These are phyloP conservation scores for Zoanthus gigantus DNA, from an alignment of 92 coral and sea anemone genomes.

Conservation along the genomic window DNA sequence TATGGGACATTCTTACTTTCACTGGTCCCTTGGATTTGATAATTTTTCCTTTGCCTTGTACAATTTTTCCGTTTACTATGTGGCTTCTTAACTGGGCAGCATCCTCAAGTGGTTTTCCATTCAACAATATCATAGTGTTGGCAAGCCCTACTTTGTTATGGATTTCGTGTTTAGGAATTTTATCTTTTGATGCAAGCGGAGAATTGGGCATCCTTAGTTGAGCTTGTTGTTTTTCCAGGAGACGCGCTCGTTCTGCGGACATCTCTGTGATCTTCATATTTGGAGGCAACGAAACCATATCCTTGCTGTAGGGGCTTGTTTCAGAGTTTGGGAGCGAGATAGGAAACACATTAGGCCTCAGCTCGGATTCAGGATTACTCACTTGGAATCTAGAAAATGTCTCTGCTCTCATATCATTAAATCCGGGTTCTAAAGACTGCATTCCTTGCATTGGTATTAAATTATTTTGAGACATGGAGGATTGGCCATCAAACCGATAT, in stretches of 20 bases:
- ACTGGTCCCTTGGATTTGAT: conserved; percentile 97
- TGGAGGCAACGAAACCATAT: conserved; percentile 37
- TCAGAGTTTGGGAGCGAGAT: conserved; percentile 26
- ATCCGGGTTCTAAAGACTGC: neutral
- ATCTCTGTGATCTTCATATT: conserved; percentile 66
- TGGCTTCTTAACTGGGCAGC: conserved; percentile 85
- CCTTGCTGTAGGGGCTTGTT: neutral
- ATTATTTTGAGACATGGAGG: neutral
- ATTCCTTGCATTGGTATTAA: neutral
- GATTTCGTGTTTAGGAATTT: conserved; percentile 64
- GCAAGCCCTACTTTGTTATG: conserved; percentile 59
- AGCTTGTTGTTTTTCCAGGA: conserved; percentile 71
- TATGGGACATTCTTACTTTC: conserved; percentile 83
- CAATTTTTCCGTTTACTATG: conserved; percentile 79
- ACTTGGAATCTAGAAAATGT: conserved; percentile 54
- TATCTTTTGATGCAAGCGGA: conserved; percentile 74
- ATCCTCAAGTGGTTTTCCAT: conserved; percentile 93
- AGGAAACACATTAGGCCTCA: conserved; percentile 47
- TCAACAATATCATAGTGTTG: conserved; percentile 81
- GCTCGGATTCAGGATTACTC: conserved; percentile 54
- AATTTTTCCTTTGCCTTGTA: conserved; percentile 87
- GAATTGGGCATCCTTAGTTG: conserved; percentile 65
- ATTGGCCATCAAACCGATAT: neutral
- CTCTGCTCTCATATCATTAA: conserved; percentile 33
- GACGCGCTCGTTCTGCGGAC: conserved; percentile 80